Conservation (phyloP, 2,888 invertebrate species). For the Drosophila imparisetae region DNA sequence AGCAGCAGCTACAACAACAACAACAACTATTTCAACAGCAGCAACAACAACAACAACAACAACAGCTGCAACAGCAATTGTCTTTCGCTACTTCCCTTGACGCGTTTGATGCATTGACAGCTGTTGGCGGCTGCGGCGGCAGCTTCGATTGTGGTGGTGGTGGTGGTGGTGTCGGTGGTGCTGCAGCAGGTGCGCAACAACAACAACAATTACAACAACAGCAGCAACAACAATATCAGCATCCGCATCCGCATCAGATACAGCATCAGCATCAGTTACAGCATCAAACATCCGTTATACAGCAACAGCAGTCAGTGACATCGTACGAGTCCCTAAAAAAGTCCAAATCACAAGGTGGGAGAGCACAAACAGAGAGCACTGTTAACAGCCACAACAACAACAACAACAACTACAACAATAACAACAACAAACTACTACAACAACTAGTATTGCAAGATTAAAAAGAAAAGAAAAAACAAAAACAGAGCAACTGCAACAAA, state of each 20-base stretch:
- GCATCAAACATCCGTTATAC: constrained; percentile 77
- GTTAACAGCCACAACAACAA: constrained; percentile 36
- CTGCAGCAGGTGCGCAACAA: constrained; percentile 69
- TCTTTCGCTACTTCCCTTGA: constrained; percentile 47
- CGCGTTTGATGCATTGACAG: constrained; percentile 37
- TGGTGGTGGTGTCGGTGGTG: constrained; percentile 34
- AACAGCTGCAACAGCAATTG: constrained; percentile 27
- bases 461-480: constrained; percentile 13
- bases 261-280: constrained; percentile 61
- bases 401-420: constrained; percentile 19
- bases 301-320: constrained; percentile 80
- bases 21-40: constrained; percentile 30
- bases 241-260: constrained; percentile 64
- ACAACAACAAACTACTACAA: constrained; percentile 31
- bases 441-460: constrained; percentile 28
- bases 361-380: constrained; percentile 85
- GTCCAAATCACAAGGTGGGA: constrained; percentile 97
- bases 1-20: constrained; percentile 44
- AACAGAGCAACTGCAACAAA: constrained; percentile 6
- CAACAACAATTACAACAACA: constrained; percentile 29
- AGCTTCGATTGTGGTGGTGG: constrained; percentile 16
- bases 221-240: constrained; percentile 47
- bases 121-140: constrained; percentile 31
- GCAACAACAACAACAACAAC: constrained; percentile 26
- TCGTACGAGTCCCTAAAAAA: constrained; percentile 89